Evolutionary conservation across 1,140 invertebrate species (phyloP).

Genomic region (Bradysia coprophila): DNA sequence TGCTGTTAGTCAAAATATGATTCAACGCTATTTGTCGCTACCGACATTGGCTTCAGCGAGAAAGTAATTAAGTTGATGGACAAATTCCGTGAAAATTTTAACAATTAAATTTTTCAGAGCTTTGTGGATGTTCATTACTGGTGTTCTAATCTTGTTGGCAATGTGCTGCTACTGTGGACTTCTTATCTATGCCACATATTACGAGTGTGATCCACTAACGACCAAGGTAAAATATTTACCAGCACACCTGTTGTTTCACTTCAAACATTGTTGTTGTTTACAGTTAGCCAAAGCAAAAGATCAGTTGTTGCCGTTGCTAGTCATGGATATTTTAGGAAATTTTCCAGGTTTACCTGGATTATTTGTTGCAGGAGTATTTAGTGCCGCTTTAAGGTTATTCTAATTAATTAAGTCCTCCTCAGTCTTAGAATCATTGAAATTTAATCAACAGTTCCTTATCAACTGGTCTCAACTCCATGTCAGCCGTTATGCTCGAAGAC

Average conservation of each 20-base stretch:
- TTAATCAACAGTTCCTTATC: constrained; percentile 50
- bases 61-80: constrained; percentile 29
- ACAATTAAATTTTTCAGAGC: constrained; percentile 24
- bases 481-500: constrained; percentile 74
- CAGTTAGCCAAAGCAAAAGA: constrained; percentile 49
- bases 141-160: constrained; percentile 25
- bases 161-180: constrained; percentile 60
- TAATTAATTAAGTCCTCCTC: constrained; percentile 27
- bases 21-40: constrained; percentile 52
- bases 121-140: constrained; percentile 43
- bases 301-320: constrained; percentile 51
- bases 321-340: constrained; percentile 61
- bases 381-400: constrained; percentile 72
- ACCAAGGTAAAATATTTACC: constrained; percentile 28
- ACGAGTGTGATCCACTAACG: constrained; percentile 68
- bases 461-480: constrained; percentile 79
- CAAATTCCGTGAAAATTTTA: neutral
- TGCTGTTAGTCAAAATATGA: constrained; percentile 70
- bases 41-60: constrained; percentile 45
- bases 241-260: neutral
- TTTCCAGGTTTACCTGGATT: constrained; percentile 60
- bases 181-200: constrained; percentile 67
- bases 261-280: constrained; percentile 2
- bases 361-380: constrained; percentile 72
- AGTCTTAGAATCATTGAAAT: neutral